Base-by-base conservation (phyloP, 2,888 invertebrate genomes). In the Andrena praecox region DNA sequence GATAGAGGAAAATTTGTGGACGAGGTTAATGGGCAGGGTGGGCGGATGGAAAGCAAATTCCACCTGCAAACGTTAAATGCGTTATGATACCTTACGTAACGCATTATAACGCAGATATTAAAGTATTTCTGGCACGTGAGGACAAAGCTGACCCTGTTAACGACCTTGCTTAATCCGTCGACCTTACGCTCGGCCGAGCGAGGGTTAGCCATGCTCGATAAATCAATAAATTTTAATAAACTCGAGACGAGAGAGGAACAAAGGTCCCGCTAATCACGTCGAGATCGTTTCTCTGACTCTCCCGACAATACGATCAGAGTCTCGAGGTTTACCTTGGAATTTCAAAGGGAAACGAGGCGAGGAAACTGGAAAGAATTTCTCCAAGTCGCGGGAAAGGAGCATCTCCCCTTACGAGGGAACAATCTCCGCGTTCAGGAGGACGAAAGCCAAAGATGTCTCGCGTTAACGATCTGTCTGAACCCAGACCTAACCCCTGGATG, bases 181-280 rank as follows among this genome's bases (percentile, higher is more conserved):
- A 56, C 52, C 52, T 82, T 56, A 70, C 70, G 83, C 74, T 82
- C 67, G 2, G 33, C 16, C 70, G 68, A 67, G 63, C 74, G 42
- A 71, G 64, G 73, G 62, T 56, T 64, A 59, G 20, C 54, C 70
- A 60, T 67, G 52, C 74, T 84, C 78, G 82, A 78, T 82, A 78
- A 75, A 78, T 62, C 74, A 56, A 82, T 82, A 71, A 82, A 84
- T 82, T 77, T 70, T 71, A 82, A 82, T 84, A 82, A 74, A 74
- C 82, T 24, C 42, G n/a, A 6, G 35, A 29, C 12, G 33, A 27
- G 48, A 31, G 54, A 27, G 20, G 69, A 27, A 63, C 72, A 71
- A 83, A 24, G 42, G 29, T 10, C 27, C n/a, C 35, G n/a, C 2
- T 12, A 50, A 73, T 68, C 72, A 31, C 42, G 7, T 2, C n/a